Base-by-base conservation (phyloP, 2,113 vertebrate species). In the Penelope pileata region DNA sequence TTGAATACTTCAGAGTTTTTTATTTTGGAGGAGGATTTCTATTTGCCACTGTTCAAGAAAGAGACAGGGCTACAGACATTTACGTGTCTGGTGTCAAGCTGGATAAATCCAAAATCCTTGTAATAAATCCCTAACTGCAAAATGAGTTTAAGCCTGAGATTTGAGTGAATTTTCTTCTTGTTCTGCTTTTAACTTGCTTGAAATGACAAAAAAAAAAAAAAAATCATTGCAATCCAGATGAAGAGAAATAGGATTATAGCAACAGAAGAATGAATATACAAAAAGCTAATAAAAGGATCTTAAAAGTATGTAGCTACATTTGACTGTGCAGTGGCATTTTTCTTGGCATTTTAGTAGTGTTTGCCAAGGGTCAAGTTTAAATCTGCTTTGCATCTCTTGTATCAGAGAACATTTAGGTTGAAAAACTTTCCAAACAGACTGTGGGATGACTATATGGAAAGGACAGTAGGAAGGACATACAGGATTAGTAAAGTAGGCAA, bases 81-180 rank as follows among this genome's bases (percentile, higher is more conserved):
- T 93, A 66, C 4, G 3, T 87, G 38, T 88, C 76, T 77, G 63
- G 74, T 40, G 64, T 92, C 77, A 93, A 72, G 66, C 36, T 42
- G 93, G 62, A 91, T 89, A 93, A 96, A 84, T 68, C 51, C 56
- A 62, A 91, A 91, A 82, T 38, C 40, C 58, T 78, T 89, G 18
- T 40, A 75, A 66, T 45, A 96, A 93, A 95, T 93, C 66, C 56
- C 48, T 91, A 84, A 75, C 62, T 82, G 40, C 26, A 86, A 92
- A 94, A 93, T 78, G 27, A 88, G 40, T 93, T 93, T 58, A 82
- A 79, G 73, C 29, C 32, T 75, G 47, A 92, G 60, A 60, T 38
- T 48, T 84, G n/a, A 94, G 27, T 60, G 60, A 87, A 67, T 94
- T 84, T 92, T 77, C 10, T 68, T 95, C 73, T 89, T 92, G 43